Percentiles rank a stretch among this genome's conserved stretches.
Conservation (phyloP, 2,797 vertebrate genomes). For the Intellagama lesueurii region DNA sequence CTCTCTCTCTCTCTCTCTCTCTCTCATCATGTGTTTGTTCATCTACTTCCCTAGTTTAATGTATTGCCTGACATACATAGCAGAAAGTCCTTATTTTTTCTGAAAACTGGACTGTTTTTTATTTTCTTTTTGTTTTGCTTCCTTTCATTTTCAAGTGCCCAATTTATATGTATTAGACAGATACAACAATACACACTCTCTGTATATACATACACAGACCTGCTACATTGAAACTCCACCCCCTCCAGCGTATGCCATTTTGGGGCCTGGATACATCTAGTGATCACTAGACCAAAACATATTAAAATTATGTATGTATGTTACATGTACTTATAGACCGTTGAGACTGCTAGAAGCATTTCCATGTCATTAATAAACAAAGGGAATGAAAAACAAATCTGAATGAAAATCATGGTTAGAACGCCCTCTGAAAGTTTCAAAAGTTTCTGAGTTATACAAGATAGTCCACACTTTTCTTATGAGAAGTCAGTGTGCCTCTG, state of each 20-base stretch:
- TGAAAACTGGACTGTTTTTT: not conserved
- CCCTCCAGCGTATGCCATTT: no score
- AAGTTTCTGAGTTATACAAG: not conserved
- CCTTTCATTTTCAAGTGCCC: not conserved
- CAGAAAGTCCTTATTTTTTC: no score
- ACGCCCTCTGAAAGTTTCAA: not conserved
- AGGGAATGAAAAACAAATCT: conserved; percentile 22
- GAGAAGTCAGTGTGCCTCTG: conserved; percentile 19
- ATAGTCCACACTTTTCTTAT: no score
- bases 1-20: no score
- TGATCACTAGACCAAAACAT: no score
- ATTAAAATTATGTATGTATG: no score
- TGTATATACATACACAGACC: not conserved
- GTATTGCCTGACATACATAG: no score
- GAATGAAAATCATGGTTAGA: not conserved
- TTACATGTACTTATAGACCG: not conserved
- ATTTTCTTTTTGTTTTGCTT: not conserved
- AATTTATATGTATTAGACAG: not conserved
- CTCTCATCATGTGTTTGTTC: not conserved
- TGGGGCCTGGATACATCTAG: no score
- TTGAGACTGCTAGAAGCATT: conserved; percentile 1
- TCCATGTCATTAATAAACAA: conserved; percentile 23
- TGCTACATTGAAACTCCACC: no score
- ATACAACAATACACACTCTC: not conserved
- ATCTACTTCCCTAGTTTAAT: not conserved